Base-by-base conservation (phyloP, 2,113 vertebrate genomes). In the Asarcornis scutulata region DNA sequence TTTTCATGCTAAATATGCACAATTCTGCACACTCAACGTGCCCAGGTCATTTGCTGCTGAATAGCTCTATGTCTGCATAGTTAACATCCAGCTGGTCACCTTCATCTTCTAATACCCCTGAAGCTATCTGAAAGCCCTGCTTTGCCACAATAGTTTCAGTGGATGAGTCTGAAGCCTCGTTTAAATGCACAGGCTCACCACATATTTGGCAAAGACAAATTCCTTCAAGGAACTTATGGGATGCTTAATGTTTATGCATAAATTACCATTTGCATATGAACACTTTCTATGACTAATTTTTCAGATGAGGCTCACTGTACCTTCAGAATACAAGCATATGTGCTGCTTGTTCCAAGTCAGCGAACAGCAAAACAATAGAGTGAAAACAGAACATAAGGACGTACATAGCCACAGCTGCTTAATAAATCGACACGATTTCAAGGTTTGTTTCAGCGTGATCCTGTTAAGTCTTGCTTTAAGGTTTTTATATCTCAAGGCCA, bases 281-380 rank as follows among this genome's bases (percentile, higher is more conserved):
- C 59, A 50, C 71, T 87, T 38, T 83, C 85, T 59, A 27, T 78
- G 93, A 92, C 81, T 92, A 87, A 95, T 84, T 89, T 59, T 82
- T 53, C 73, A 82, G 59, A 55, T 2, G 1, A 72, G 31, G 36
- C 23, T 86, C 69, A 52, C 80, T 88, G 34, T 56, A 84, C 83
- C 81, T 93, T 85, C 91, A 78, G 91, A 95, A 93, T 58, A 66
- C 0, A 0, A 42, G 64, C 76, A 58, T 74, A 13, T 64, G 72
- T 73, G 44, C 29, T 48, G 20, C 44, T 83, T 86, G 46, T 46
- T 89, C 42, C 1, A 0, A 94, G 74, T 76, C 90, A 96, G 56
- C 50, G 58, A 91, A 73, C 6, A 83, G 53, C 26, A 79, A 53
- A 89, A 91, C 48, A 95, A 68, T 3, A 40, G 53, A 85, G 66